phyloP scores from a whole-genome alignment of 1,140 invertebrate species.

The Eurosta solidaginis region DNA sequence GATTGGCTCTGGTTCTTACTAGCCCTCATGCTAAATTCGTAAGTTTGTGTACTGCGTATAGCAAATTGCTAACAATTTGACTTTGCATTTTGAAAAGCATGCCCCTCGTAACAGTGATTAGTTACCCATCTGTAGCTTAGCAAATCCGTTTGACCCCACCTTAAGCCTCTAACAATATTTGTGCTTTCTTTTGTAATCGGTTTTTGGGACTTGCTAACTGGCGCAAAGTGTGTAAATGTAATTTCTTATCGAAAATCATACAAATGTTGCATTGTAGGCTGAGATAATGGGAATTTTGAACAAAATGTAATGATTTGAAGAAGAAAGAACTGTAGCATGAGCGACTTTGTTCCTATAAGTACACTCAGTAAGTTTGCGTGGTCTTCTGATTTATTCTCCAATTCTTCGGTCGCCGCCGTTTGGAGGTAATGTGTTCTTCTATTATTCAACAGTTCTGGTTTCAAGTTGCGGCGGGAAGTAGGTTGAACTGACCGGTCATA shows the following conservation, averaged over 20 bases:
- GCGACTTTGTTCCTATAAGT: too few relatives aligned
- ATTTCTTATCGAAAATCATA: slow-evolving; percentile 1
- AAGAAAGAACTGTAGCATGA: too few relatives aligned
- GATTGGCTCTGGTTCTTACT: neutral
- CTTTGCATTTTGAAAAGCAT: slow-evolving; percentile 51
- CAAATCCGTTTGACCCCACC: neutral
- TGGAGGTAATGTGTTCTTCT: too few relatives aligned
- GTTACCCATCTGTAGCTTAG: neutral
- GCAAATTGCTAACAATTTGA: slow-evolving; percentile 49
- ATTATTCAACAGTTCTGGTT: too few relatives aligned
- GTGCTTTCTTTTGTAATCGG: neutral
- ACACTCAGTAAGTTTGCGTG: too few relatives aligned
- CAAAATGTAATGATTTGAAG: too few relatives aligned
- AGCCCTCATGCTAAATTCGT: neutral
- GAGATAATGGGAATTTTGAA: too few relatives aligned
- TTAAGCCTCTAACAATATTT: neutral
- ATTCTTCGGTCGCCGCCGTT: too few relatives aligned
- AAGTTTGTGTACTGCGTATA: neutral
- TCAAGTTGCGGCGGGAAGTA: too few relatives aligned
- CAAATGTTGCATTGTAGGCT: neutral
- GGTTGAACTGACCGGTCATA: too few relatives aligned
- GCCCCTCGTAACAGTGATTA: neutral
- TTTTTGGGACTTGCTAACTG: neutral
- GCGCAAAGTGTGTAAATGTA: neutral
- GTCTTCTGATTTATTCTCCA: too few relatives aligned